These are phyloP conservation scores for Danio jaintianensis DNA, from an alignment of 2,797 vertebrate species.

Conservation along the genomic window DNA sequence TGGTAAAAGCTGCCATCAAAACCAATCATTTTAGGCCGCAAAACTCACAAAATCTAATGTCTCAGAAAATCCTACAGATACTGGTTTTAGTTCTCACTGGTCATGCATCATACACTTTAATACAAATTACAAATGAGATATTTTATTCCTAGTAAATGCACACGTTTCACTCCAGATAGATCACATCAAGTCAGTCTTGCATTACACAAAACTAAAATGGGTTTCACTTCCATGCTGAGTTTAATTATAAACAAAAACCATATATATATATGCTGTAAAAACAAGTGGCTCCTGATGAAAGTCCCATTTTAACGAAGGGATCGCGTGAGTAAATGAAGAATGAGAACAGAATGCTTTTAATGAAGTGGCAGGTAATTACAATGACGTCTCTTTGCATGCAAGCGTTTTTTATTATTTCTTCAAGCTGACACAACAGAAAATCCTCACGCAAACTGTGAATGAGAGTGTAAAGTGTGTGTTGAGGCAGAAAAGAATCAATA, in stretches of 20 bases:
- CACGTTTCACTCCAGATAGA: not conserved
- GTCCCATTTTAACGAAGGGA: not conserved
- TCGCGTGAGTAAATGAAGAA: conserved; percentile 6
- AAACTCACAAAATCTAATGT: too few species aligned
- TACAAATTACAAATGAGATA: too few species aligned
- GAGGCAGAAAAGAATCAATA: conserved; percentile 57
- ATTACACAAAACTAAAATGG: not conserved
- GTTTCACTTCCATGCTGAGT: not conserved
- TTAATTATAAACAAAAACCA: not conserved
- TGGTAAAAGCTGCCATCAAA: too few species aligned
- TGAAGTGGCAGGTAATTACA: conserved; percentile 73
- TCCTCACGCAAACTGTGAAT: conserved; percentile 71
- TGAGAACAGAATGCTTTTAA: conserved; percentile 59
- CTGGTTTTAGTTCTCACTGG: too few species aligned
- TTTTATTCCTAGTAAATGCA: too few species aligned
- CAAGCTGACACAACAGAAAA: conserved; percentile 79
- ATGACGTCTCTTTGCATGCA: conserved; percentile 69
- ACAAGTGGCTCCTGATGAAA: not conserved
- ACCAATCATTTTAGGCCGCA: too few species aligned
- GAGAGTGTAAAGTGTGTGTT: conserved; percentile 67
- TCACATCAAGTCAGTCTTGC: too few species aligned
- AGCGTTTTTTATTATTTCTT: conserved; percentile 58
- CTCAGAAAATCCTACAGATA: too few species aligned
- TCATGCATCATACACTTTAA: too few species aligned
- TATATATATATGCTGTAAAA: not conserved